phyloP scores from a whole-genome alignment of 1,140 invertebrate genomes.

The Trichogramma pretiosum region DNA sequence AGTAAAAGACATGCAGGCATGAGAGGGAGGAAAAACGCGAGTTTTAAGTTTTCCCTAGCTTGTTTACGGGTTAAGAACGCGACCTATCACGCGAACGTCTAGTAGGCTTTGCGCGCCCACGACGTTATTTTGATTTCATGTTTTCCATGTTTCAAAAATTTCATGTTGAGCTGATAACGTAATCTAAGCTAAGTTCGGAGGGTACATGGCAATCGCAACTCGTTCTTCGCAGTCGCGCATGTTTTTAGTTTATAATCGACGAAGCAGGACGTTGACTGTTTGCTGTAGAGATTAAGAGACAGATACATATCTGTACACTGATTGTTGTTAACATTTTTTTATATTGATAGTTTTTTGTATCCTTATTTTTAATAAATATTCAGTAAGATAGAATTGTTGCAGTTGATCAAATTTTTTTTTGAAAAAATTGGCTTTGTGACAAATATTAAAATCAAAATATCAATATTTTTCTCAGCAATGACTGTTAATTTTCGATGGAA shows the following conservation, averaged over 20 bases:
- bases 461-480: no score
- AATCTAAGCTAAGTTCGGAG: slow-evolving; percentile 15
- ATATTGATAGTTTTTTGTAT: slow-evolving; percentile 23
- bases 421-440: not conserved
- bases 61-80: slow-evolving; percentile 42
- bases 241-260: slow-evolving; percentile 39
- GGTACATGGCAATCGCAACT: no score
- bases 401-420: not conserved
- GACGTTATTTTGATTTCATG: slow-evolving; percentile 24
- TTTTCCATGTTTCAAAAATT: slow-evolving; percentile 17
- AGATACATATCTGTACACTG: slow-evolving; percentile 44
- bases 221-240: slow-evolving; percentile 37
- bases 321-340: slow-evolving; percentile 38
- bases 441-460: not conserved
- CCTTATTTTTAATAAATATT: not conserved
- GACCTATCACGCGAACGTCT: slow-evolving; percentile 35
- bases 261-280: slow-evolving; percentile 40
- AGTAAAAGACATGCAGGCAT: no score
- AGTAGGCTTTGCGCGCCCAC: slow-evolving; percentile 46
- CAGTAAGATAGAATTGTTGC: not conserved
- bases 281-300: slow-evolving; percentile 46
- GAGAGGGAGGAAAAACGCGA: slow-evolving; percentile 24
- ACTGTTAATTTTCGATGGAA: no score
- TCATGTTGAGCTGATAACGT: slow-evolving; percentile 12
- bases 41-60: slow-evolving; percentile 21